Conservation (phyloP, 2,797 vertebrate genomes). For the Eleutherodactylus coqui region DNA sequence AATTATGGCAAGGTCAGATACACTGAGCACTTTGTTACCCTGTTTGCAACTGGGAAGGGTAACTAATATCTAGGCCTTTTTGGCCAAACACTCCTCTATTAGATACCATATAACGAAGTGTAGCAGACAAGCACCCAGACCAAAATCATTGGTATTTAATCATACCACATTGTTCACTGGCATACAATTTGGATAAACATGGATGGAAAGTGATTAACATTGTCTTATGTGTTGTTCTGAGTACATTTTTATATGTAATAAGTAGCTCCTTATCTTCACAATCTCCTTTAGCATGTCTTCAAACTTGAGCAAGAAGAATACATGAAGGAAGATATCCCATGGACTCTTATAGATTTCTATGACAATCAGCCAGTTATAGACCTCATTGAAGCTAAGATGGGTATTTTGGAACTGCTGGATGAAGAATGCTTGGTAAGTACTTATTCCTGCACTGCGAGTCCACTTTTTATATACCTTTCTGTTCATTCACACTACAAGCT, state of each 20-base stretch:
- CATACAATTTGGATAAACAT: neutral
- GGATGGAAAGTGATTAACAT: neutral
- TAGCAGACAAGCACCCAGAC: neutral
- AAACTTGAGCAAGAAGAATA: conserved; percentile 99
- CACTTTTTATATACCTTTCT: neutral
- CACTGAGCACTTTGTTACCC: no score
- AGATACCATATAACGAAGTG: neutral
- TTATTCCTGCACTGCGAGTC: neutral
- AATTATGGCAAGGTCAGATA: no score
- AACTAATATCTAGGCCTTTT: no score
- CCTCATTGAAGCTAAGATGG: conserved; percentile 97
- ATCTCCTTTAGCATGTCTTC: conserved; percentile 88
- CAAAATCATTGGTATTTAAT: neutral
- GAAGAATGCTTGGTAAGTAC: conserved; percentile 93
- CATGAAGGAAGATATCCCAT: conserved; percentile 97
- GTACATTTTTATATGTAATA: neutral
- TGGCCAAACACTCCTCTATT: neutral
- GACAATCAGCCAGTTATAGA: conserved; percentile 97
- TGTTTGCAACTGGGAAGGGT: no score
- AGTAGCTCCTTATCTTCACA: neutral
- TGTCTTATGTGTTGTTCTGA: neutral
- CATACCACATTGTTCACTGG: no score
- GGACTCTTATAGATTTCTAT: conserved; percentile 97
- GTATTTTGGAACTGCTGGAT: conserved; percentile 93
- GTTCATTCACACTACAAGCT: neutral